These are phyloP conservation scores for Sander vitreus DNA, from an alignment of 2,113 vertebrate genomes.

Conservation along the genomic window DNA sequence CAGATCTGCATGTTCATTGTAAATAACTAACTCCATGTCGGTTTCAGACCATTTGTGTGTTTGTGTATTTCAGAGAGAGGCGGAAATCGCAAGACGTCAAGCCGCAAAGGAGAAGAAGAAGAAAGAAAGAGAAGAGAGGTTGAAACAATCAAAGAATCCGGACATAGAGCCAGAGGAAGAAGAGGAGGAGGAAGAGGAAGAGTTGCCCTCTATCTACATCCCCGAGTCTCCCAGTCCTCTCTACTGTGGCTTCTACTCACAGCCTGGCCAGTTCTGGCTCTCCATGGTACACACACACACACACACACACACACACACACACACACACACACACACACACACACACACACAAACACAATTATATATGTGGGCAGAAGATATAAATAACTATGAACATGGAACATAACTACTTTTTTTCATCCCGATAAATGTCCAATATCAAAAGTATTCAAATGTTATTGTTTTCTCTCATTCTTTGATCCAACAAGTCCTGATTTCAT, in stretches of 20 bases:
- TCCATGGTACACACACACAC: constrained; percentile 86
- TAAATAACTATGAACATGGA: too few species aligned
- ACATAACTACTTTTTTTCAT: too few species aligned
- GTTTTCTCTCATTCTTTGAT: background rate
- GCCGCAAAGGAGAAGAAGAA: constrained; percentile 74
- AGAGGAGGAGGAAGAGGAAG: constrained; percentile 81
- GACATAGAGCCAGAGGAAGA: constrained; percentile 61
- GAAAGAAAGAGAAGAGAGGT: constrained; percentile 69
- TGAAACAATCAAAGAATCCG: constrained; percentile 42
- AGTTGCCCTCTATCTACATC: constrained; percentile 84
- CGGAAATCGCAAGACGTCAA: constrained; percentile 81
- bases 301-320: constrained; percentile 20
- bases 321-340: too few species aligned
- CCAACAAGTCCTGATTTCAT: background rate
- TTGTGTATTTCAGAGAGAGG: constrained; percentile 83
- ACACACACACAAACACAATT: too few species aligned
- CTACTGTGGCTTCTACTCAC: constrained; percentile 92
- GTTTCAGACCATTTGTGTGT: background rate
- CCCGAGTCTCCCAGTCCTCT: constrained; percentile 89
- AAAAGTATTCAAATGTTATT: background rate
- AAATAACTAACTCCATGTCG: background rate
- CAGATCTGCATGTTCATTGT: background rate
- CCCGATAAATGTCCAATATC: too few species aligned
- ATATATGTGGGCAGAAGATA: too few species aligned
- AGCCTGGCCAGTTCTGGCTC: constrained; percentile 92